A percentile compares a stretch with the other conserved stretches of the same genome.
These are phyloP conservation scores for Papilio machaon DNA, from an alignment of 1,140 invertebrate genomes.

Conservation along the genomic window DNA sequence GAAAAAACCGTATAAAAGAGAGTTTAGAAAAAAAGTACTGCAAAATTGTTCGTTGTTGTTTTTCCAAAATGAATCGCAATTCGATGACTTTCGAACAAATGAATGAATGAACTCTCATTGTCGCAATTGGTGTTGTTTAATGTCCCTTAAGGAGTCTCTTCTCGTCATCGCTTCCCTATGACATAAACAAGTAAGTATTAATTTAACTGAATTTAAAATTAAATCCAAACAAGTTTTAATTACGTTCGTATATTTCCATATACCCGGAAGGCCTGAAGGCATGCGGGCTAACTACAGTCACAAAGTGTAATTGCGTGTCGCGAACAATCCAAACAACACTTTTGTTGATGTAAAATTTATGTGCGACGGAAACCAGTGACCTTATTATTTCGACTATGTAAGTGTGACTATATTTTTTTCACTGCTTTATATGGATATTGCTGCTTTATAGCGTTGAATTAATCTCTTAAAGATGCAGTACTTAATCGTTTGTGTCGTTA, in stretches of 20 bases:
- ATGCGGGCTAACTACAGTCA: conserved; percentile 12
- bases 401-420: not conserved
- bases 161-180: not conserved
- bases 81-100: too few relatives aligned
- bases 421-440: too few relatives aligned
- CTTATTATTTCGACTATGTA: not conserved
- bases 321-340: not conserved
- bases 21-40: too few relatives aligned
- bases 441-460: not conserved
- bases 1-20: too few relatives aligned
- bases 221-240: conserved; percentile 1
- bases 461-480: not conserved
- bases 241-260: not conserved
- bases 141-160: too few relatives aligned
- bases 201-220: not conserved
- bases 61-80: too few relatives aligned
- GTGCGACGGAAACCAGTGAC: not conserved
- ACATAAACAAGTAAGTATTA: not conserved
- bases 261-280: not conserved
- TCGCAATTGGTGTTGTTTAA: too few relatives aligned
- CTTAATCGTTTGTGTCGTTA: too few relatives aligned
- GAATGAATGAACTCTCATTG: too few relatives aligned
- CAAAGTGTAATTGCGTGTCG: conserved; percentile 3
- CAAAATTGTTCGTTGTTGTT: too few relatives aligned
- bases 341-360: conserved; percentile 37